Evolutionary conservation across 2,113 vertebrate genomes (phyloP), one percentile per base, ranked within the genome.

Genomic region (Ophiodon elongatus): DNA sequence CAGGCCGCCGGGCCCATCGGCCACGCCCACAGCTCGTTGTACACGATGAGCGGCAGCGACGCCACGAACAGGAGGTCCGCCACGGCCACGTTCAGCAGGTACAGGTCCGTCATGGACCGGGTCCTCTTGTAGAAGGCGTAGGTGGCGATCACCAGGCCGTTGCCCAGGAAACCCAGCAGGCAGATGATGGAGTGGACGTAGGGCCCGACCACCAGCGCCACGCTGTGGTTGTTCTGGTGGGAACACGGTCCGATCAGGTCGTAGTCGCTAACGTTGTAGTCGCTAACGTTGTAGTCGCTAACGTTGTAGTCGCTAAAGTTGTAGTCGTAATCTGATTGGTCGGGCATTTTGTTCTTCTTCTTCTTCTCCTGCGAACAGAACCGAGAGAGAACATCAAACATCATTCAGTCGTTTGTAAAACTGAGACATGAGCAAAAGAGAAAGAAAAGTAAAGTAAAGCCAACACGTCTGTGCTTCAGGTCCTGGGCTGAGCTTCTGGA

Each of bases 21-120:
- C 98, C 98, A 99, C 0, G 88, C 65, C 0, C 76, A 54, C 67
- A 94, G 87, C 0, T 98, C 96, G 1, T 93, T 95, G 27, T 95
- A 95, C 4, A 96, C 96, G 85, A 97, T 96, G 75, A 99, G 94
- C 0, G 98, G 98, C 23, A 99, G 96, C 0, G 95, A 95, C 6
- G 96, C 92, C 21, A 97, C 96, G 1, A 98, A 97, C 0, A 99
- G 87, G 45, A 98, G 93, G 91, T 99, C 98, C 0, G 97, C 96
- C 0, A 98, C 77, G 68, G 98, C 98, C 91, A 99, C 96, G 66
- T 99, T 97, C 43, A 98, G 82, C 76, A 99, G 96, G 79, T 96
- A 99, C 0, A 99, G 92, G 1, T 99, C 98, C 0, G 98, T 99
- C 97, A 99, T 97, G 31, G 97, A 98, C 84, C 96, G 97, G 76